A percentile compares a stretch with the other conserved stretches of the same genome.
Conservation (phyloP, 2,113 vertebrate genomes). For the Himantopus leucocephalus region DNA sequence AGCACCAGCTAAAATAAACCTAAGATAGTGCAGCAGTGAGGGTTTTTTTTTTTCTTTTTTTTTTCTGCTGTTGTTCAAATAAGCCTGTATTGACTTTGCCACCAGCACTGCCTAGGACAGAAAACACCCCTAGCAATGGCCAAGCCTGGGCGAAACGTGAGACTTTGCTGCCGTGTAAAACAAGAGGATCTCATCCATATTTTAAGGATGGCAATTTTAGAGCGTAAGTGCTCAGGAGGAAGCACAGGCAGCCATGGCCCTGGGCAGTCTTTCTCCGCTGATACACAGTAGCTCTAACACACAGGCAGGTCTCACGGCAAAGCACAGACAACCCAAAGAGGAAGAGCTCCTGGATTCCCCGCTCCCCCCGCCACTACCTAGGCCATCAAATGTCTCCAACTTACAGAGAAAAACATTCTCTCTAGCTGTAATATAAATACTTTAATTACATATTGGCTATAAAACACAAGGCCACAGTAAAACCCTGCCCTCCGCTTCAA, state of each 20-base stretch:
- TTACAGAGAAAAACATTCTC: not conserved
- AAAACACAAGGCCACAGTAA: not conserved
- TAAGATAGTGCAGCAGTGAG: not conserved
- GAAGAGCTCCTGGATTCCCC: not conserved
- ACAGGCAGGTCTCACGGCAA: not conserved
- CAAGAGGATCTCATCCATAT: fast-evolving
- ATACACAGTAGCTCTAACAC: not conserved
- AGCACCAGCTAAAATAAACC: not conserved
- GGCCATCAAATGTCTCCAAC: fast-evolving
- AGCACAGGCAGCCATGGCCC: fast-evolving
- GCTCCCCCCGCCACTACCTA: not conserved
- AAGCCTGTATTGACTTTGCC: not conserved
- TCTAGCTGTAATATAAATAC: not conserved
- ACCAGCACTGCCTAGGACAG: not conserved
- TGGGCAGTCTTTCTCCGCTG: fast-evolving
- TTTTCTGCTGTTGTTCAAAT: not conserved
- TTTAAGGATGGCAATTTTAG: not conserved
- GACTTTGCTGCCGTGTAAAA: not conserved
- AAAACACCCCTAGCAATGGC: fast-evolving
- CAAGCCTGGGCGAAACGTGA: fast-evolving
- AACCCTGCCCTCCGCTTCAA: not conserved
- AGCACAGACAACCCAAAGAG: not conserved
- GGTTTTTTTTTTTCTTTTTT: not conserved
- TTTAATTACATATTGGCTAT: not conserved
- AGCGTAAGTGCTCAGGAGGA: not conserved